phyloP scores from a whole-genome alignment of 2,888 invertebrate species.

The Frankliniella intonsa region DNA sequence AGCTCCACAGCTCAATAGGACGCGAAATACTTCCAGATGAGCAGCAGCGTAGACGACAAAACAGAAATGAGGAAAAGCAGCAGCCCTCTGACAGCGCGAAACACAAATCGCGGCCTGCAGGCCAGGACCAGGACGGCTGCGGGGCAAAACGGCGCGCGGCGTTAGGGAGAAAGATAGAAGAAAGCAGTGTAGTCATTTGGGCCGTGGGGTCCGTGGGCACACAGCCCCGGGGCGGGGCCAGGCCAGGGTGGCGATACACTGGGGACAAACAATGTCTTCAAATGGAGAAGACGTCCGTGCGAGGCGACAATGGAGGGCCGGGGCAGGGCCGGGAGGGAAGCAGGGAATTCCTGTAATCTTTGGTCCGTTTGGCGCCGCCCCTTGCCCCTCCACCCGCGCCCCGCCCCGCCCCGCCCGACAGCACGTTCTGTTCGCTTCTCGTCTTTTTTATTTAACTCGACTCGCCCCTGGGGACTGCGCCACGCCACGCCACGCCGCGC shows the following conservation, averaged over 20 bases:
- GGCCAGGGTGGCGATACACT: not conserved
- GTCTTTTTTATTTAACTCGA: slow-evolving; percentile 25
- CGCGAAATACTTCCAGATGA: too few species aligned
- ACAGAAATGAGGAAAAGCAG: too few species aligned
- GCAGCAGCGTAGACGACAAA: too few species aligned
- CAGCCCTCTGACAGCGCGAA: too few species aligned
- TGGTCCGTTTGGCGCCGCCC: not conserved
- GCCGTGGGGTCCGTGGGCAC: not conserved
- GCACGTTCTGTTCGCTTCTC: slow-evolving; percentile 19
- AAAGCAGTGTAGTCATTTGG: not conserved
- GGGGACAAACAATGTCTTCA: slow-evolving; percentile 25
- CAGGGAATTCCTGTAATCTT: slow-evolving; percentile 14
- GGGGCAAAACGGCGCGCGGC: not conserved
- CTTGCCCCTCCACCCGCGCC: not conserved
- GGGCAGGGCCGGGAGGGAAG: not conserved
- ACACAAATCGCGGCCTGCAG: too few species aligned
- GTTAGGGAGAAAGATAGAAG: not conserved
- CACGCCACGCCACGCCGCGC: not conserved
- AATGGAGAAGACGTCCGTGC: slow-evolving; percentile 2
- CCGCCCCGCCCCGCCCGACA: not conserved
- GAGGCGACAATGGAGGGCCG: not conserved
- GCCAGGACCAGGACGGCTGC: too few species aligned
- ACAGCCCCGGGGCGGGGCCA: not conserved
- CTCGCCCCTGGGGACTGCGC: not conserved
- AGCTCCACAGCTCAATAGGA: too few species aligned